Evolutionary conservation across 2,888 invertebrate genomes (phyloP).

Genomic region (Copidosoma aretas): DNA sequence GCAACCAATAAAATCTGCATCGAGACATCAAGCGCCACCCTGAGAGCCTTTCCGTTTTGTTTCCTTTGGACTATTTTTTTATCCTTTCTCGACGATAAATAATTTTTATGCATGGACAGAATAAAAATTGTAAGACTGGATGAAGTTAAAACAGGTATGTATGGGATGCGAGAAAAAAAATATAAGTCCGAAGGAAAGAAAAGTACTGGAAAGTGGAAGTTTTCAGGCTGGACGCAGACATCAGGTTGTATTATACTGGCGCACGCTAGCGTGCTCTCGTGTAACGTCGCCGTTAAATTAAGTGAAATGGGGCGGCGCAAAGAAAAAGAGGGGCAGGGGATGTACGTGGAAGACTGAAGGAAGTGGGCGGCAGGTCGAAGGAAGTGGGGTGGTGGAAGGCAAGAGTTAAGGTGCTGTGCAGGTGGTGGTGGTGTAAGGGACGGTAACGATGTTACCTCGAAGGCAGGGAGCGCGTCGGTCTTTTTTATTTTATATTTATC

Average conservation of each 20-base stretch:
- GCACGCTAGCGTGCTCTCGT: conserved; percentile 1
- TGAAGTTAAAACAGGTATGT: too few species aligned
- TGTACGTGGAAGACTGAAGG: conserved; percentile 4
- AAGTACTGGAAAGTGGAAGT: too few species aligned
- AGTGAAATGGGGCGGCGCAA: conserved; percentile 39
- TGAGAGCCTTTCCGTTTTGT: too few species aligned
- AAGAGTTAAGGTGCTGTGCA: conserved; percentile 7
- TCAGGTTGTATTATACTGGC: too few species aligned
- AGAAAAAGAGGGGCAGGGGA: conserved; percentile 6
- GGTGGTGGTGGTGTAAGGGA: conserved; percentile 5
- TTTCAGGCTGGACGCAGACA: not conserved
- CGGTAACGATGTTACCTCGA: conserved; percentile 7
- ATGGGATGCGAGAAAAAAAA: too few species aligned
- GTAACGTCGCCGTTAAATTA: conserved; percentile 36
- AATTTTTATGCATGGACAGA: too few species aligned
- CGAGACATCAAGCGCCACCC: too few species aligned
- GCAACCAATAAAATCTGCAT: too few species aligned
- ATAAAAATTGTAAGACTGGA: too few species aligned
- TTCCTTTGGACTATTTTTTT: too few species aligned
- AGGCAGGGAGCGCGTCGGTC: not conserved
- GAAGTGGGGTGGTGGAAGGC: not conserved
- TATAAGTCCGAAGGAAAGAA: too few species aligned
- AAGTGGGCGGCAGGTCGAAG: conserved; percentile 5
- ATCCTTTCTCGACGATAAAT: too few species aligned
- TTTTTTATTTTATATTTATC: not conserved